A percentile compares a stretch with the other conserved stretches of the same genome.
phyloP scores from a whole-genome alignment of 92 coral and sea anemone species.

The Epizoanthus scotinus region DNA sequence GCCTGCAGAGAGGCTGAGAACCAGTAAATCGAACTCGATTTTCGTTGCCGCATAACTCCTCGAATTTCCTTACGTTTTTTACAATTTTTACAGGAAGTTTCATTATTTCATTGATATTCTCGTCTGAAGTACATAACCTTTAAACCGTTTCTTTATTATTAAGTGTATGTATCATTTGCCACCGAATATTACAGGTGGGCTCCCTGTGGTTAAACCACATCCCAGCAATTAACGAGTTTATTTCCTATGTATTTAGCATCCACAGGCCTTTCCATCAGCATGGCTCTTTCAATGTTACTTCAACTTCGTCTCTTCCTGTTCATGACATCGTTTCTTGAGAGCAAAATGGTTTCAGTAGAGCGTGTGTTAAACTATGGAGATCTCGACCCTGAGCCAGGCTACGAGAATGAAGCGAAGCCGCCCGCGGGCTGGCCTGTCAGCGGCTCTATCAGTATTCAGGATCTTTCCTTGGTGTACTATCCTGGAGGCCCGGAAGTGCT shows the following conservation, averaged over 20 bases:
- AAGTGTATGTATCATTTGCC: too few relatives aligned
- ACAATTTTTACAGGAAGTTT: too few relatives aligned
- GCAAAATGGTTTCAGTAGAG: constrained; percentile 52
- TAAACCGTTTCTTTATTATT: too few relatives aligned
- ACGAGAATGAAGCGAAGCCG: constrained; percentile 34
- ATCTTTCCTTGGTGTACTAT: constrained; percentile 45
- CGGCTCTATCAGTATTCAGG: constrained; percentile 41
- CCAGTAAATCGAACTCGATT: too few relatives aligned
- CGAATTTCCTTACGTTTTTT: too few relatives aligned
- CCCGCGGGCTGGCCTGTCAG: constrained; percentile 35
- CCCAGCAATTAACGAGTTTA: too few relatives aligned
- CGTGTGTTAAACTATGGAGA: constrained; percentile 48
- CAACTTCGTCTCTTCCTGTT: not conserved
- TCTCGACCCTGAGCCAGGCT: constrained; percentile 40
- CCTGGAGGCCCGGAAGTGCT: constrained; percentile 42
- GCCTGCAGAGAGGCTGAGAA: too few relatives aligned
- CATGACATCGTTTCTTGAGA: not conserved
- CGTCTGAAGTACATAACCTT: too few relatives aligned
- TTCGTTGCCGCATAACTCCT: too few relatives aligned
- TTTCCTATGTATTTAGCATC: not conserved
- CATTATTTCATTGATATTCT: too few relatives aligned
- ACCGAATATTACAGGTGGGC: too few relatives aligned
- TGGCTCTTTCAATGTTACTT: not conserved
- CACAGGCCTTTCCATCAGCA: not conserved
- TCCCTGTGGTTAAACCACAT: too few relatives aligned